Base-by-base conservation (phyloP, 92 coral and sea anemone genomes). In the Metridium senile region DNA sequence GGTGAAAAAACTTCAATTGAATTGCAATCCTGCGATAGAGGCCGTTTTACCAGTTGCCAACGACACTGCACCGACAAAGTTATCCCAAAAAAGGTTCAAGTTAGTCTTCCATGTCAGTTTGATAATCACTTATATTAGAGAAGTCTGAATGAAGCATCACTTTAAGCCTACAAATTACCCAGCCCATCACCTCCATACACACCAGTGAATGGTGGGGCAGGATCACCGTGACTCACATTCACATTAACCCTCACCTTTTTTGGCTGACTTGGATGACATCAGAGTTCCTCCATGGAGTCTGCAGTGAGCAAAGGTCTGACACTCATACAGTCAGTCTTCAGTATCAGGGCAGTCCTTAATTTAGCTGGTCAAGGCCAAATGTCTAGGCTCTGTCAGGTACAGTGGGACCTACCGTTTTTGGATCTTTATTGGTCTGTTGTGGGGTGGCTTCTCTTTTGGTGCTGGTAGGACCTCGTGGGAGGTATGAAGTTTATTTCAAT, bases 381-480 rank as follows among this genome's bases (percentile, higher is more conserved):
- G 49, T 1, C 56, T 56, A 27, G 78, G 25, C 78, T 73, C 78
- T 58, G 68, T 11, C 34, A 22, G 30, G 53, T n/a, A 13, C 78
- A 73, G 78, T 67, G 39, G 1, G 68, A 21, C 58, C 63, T 73
- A 57, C 78, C 56, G 26, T 16, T 51, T n/a, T 51, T 71, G 25
- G n/a, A 33, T 39, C 39, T 29, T 32, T 57, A 32, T 32, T 73
- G 78, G 78, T 54, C 78, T 57, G 35, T 45, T 27, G 32, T 71
- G 45, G 67, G 78, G 68, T 62, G 65, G 78, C 68, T 33, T 58
- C 78, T 73, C 47, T 73, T 63, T 34, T 58, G 78, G 78, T 73
- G 78, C 68, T 73, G 54, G 56, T 46, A 73, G 78, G 78, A 34
- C 78, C 78, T 73, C 57, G 78, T 57, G 66, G 54, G 78, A 73